Evolutionary conservation across 1,140 invertebrate genomes (phyloP).

Genomic region (Rhopalosiphum padi): DNA sequence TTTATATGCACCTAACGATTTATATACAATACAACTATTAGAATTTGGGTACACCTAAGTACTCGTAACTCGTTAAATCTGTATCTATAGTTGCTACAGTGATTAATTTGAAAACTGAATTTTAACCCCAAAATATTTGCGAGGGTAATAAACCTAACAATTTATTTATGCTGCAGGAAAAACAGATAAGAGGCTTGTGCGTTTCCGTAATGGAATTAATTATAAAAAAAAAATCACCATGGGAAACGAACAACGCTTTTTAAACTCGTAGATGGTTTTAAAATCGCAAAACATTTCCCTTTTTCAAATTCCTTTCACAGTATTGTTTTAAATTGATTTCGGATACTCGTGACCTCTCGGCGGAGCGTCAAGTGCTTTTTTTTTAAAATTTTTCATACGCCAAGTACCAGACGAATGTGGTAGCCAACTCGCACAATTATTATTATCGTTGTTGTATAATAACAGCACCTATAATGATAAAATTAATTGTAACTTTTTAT

Average conservation of each 20-base stretch:
- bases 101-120: background rate
- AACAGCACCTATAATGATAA: background rate
- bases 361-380: slow-evolving; percentile 2
- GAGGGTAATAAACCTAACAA: background rate
- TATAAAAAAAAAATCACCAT: background rate
- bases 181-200: background rate
- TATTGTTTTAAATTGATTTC: slow-evolving; percentile 21
- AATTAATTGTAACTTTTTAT: background rate
- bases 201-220: background rate
- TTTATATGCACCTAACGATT: background rate
- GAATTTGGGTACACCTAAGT: background rate
- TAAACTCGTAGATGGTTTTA: background rate
- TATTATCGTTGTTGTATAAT: background rate
- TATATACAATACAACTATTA: background rate
- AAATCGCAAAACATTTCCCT: background rate
- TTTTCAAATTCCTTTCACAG: background rate
- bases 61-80: background rate
- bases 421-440: background rate
- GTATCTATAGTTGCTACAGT: background rate
- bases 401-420: background rate
- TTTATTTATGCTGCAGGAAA: background rate
- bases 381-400: background rate
- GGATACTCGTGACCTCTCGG: background rate
- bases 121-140: background rate
- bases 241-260: background rate